Evolutionary conservation across 2,888 invertebrate species (phyloP), one percentile per base, ranked within the genome.

Genomic region (Zygothrica quintamaculata): DNA sequence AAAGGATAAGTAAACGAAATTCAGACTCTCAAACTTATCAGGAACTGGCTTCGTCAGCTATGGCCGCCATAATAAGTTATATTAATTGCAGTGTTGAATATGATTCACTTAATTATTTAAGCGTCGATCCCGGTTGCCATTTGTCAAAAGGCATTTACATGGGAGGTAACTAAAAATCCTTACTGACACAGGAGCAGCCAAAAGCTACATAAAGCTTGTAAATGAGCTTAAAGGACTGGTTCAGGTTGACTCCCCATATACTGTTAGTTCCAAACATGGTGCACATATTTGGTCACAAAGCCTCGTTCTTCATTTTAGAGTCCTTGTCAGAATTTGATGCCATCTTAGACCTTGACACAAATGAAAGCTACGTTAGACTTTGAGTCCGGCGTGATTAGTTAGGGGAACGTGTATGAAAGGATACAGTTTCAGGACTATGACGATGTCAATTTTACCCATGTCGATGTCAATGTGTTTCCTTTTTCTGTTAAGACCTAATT

Each of bases 251-350:
- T 11, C 18, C 16, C 5, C 50, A 12, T 50, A 37, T 26, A 48
- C 36, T 26, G 26, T 48, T 7, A 39, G 22, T 39, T 1, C 39
- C 39, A 9, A 51, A 22, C 25, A 40, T 31, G 18, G 18, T 40
- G 11, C 29, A 11, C 1, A 6, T 13, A 36, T 36, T 2, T 22
- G 18, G 5, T 5, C 18, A 22, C 2, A 22, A 22, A 22, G 18
- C 18, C 18, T 5, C 18, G 5, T 22, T 22, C 18, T 22, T 22
- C 5, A 2, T 22, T 22, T 22, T 22, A 22, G 18, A 22, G 2
- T 22, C 18, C 5, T 3, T 22, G 18, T 37, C 34, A 47, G 18
- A 2, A 5, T 22, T 22, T 5, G 18, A 22, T 22, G 18, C 18
- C 18, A 2, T 22, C 18, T 3, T 22, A 22, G 18, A 5, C 18